Evolutionary conservation across 2,113 vertebrate genomes (phyloP).

Genomic region (Daubentonia madagascariensis): DNA sequence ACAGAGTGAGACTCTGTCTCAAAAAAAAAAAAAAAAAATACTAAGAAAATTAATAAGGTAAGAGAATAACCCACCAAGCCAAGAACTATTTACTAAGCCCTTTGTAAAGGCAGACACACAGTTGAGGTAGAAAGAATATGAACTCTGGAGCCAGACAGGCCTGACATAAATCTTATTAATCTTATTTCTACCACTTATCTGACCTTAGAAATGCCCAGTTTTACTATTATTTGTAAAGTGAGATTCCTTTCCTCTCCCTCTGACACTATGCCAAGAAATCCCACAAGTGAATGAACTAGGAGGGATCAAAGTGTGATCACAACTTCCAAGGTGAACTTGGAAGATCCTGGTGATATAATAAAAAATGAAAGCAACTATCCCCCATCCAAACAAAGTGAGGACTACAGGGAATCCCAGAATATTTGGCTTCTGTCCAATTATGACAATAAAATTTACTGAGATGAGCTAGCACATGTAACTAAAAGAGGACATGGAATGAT

Average conservation of each 20-base stretch:
- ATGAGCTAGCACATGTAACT: neutral
- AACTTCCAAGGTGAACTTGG: neutral
- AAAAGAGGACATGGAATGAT: neutral
- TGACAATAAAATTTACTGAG: neutral
- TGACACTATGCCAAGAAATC: neutral
- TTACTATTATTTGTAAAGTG: slow-evolving; percentile 9
- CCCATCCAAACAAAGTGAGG: neutral
- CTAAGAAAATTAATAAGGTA: neutral
- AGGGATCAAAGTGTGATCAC: neutral
- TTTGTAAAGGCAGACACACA: neutral
- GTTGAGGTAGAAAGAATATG: neutral
- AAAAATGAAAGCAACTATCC: neutral
- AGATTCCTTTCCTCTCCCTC: neutral
- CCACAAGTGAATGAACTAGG: neutral
- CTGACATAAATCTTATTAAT: neutral
- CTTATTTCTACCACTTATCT: neutral
- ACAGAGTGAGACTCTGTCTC: too few relatives aligned
- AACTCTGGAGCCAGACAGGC: neutral
- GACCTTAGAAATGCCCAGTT: neutral
- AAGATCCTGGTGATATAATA: neutral
- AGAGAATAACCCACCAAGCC: neutral
- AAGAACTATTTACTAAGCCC: neutral
- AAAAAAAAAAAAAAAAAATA: neutral
- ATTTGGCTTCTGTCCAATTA: neutral
- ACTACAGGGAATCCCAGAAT: neutral